Evolutionary conservation across 2,113 vertebrate species (phyloP).

Genomic region (Bubo bubo): DNA sequence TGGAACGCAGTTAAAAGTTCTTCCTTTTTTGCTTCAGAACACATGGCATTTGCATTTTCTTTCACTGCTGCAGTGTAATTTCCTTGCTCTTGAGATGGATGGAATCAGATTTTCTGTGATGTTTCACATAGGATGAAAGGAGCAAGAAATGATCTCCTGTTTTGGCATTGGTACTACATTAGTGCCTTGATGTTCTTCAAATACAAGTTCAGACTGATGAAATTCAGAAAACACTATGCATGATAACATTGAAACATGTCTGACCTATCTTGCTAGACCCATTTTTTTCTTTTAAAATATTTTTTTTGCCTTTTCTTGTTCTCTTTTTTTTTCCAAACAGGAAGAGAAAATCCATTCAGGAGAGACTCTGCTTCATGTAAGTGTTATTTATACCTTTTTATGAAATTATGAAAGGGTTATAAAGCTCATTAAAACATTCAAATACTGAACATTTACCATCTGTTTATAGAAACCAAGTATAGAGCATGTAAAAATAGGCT

Average conservation of each 20-base stretch:
- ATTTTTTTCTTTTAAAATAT: slow-evolving; percentile 13
- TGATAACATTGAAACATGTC: neutral
- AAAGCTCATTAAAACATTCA: slow-evolving; percentile 9
- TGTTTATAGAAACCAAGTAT: slow-evolving; percentile 45
- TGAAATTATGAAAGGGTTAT: slow-evolving; percentile 47
- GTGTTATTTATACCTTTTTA: slow-evolving; percentile 66
- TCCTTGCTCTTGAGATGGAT: neutral
- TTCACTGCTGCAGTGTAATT: neutral
- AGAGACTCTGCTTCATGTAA: slow-evolving; percentile 74
- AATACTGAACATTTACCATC: slow-evolving; percentile 19
- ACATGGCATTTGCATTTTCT: neutral
- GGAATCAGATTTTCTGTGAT: neutral
- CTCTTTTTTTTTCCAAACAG: slow-evolving; percentile 30
- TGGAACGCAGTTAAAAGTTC: neutral
- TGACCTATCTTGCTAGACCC: neutral
- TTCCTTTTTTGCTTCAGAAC: neutral
- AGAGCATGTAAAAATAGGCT: slow-evolving; percentile 27
- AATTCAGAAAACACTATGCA: neutral
- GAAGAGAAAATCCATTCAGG: slow-evolving; percentile 63
- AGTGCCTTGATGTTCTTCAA: neutral
- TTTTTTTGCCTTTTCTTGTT: slow-evolving; percentile 18
- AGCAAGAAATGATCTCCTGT: neutral
- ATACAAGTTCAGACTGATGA: neutral
- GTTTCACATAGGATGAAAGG: neutral
- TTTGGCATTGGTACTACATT: neutral